Evolutionary conservation across 2,888 invertebrate genomes (phyloP), one percentile per base, ranked within the genome.

Genomic region (Agrypnus murinus): DNA sequence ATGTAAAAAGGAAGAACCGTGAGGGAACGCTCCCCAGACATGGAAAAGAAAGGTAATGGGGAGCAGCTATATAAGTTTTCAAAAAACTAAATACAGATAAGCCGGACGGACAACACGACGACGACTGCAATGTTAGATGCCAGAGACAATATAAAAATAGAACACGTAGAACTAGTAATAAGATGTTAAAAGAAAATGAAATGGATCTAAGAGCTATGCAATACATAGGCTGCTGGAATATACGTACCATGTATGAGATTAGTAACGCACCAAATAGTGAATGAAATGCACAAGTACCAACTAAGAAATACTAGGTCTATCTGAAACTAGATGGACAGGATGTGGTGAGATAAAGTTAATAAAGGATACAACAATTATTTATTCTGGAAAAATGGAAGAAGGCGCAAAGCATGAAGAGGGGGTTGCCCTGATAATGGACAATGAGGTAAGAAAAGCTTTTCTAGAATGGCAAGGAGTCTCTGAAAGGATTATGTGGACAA

Each of bases 311-410:
- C 7, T 43, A 43, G 14, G 43, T 15, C 43, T 43, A 43, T 43
- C 43, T 7, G 43, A 43, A 43, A 15, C 15, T 36, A 36, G 36
- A 36, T 36, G 36, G 36, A 36, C 36, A 36, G 36, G 36, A 36
- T 36, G 36, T 36, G 36, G 43, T 12, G 15, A 15, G 14, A 14
- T 14, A 14, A 43, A 43, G 15, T 14, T 43, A 43, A 43, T 43
- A 43, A 43, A 43, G 43, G 43, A 43, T 15, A n/a, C 43, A 43
- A 43, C 43, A 43, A n/a, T n/a, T n/a, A n/a, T n/a, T n/a, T n/a
- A n/a, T n/a, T n/a, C n/a, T n/a, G n/a, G n/a, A n/a, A n/a, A 43
- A 43, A 43, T 43, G 3, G 43, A 5, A 43, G 43, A 43, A 14
- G n/a, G 14, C 14, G 15, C 43, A n/a, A 43, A 43, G 14, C 2